Evolutionary conservation across 2,797 vertebrate species (phyloP).

Genomic region (Mormyrus proboscirostris): DNA sequence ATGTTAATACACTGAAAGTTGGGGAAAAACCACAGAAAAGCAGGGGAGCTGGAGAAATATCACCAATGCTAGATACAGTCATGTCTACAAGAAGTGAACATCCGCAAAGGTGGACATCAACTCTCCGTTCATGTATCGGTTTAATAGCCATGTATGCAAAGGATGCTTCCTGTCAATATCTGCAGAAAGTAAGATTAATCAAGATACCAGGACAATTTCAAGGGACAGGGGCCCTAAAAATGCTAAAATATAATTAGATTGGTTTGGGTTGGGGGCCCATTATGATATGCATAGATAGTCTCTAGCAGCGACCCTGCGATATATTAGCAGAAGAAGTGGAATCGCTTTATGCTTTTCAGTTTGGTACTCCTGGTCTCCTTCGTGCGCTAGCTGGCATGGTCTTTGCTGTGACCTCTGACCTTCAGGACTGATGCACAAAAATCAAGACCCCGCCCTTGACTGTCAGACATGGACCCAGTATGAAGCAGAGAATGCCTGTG

Average conservation of each 20-base stretch:
- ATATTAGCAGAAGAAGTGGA: background rate
- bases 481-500: background rate
- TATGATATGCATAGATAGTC: background rate
- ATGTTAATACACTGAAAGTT: background rate
- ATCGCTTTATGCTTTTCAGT: background rate
- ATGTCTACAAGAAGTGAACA: background rate
- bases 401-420: background rate
- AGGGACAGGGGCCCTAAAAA: background rate
- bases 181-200: background rate
- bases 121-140: background rate
- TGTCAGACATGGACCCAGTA: background rate
- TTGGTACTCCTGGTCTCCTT: background rate
- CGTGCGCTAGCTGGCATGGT: background rate
- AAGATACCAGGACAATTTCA: background rate
- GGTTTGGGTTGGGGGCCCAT: background rate
- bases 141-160: background rate
- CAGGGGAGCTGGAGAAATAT: background rate
- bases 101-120: background rate
- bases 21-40: background rate
- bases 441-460: background rate
- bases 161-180: background rate
- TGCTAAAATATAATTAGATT: background rate
- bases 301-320: background rate
- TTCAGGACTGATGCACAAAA: background rate
- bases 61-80: background rate